Conservation (phyloP, 2,888 invertebrate species). For the Tenthredo amoena region DNA sequence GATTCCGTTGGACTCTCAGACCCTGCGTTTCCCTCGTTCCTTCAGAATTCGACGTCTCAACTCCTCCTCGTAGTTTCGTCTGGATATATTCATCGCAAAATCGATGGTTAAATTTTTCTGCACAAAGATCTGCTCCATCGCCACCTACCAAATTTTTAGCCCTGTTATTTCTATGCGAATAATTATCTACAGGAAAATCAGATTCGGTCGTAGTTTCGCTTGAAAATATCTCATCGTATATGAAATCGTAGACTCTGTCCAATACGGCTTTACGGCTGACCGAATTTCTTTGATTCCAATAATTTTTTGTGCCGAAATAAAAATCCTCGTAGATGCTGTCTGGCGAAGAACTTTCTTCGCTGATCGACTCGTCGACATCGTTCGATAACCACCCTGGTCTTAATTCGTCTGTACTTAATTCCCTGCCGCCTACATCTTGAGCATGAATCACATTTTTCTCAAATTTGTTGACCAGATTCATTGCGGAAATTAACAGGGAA, state of each 20-base stretch:
- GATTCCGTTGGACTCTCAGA: neutral
- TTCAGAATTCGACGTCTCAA: neutral
- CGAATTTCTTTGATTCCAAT: neutral
- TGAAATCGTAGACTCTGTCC: conserved; percentile 10
- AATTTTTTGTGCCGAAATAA: neutral
- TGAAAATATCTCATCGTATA: conserved; percentile 12
- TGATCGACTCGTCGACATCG: neutral
- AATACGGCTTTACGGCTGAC: neutral
- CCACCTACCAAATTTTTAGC: neutral
- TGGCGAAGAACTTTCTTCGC: neutral
- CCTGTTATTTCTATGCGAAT: neutral
- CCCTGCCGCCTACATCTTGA: neutral
- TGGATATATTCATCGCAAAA: neutral
- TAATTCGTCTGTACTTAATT: neutral
- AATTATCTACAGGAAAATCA: neutral
- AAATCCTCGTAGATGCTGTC: conserved; percentile 2
- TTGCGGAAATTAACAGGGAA: neutral
- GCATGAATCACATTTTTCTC: neutral
- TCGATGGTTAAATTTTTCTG: neutral
- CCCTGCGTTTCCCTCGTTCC: neutral
- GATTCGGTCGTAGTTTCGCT: conserved; percentile 3
- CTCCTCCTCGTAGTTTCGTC: neutral
- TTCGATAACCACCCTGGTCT: neutral
- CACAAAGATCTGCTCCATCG: neutral
- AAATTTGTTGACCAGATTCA: neutral